Conservation (phyloP, 2,797 vertebrate species). For the Pseudochromis fuscus region DNA sequence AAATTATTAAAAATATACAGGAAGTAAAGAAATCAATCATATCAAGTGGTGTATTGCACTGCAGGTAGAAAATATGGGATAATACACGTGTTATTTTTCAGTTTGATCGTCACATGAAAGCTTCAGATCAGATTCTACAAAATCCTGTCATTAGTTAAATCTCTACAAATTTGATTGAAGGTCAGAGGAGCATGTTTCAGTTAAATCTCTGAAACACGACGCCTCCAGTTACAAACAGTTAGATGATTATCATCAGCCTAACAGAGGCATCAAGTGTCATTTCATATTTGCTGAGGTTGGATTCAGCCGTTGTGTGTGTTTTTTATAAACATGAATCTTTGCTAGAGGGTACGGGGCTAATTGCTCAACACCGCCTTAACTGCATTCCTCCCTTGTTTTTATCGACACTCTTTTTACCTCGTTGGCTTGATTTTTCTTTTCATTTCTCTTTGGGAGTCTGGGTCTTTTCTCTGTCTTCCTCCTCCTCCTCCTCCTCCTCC, state of each 20-base stretch:
- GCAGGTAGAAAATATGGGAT: no score
- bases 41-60: no score
- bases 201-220: slow-evolving; percentile 23
- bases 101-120: no score
- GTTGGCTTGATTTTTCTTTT: slow-evolving; percentile 6
- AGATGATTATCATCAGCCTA: slow-evolving; percentile 9
- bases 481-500: not conserved
- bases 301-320: not conserved
- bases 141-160: not conserved
- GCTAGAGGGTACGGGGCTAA: slow-evolving; percentile 40
- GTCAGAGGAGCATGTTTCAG: not conserved
- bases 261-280: slow-evolving; percentile 22
- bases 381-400: slow-evolving; percentile 40
- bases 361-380: slow-evolving; percentile 34
- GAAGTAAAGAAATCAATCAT: not conserved
- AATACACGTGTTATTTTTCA: no score
- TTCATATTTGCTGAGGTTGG: slow-evolving; percentile 31
- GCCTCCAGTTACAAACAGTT: slow-evolving; percentile 20
- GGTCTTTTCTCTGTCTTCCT: no score
- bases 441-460: slow-evolving; percentile 4
- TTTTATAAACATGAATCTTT: slow-evolving; percentile 2
- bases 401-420: slow-evolving; percentile 3
- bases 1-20: no score
- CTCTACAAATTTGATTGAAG: not conserved
- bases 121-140: no score